Base-by-base conservation (phyloP, 2,888 invertebrate genomes). In the Alcis repandata region DNA sequence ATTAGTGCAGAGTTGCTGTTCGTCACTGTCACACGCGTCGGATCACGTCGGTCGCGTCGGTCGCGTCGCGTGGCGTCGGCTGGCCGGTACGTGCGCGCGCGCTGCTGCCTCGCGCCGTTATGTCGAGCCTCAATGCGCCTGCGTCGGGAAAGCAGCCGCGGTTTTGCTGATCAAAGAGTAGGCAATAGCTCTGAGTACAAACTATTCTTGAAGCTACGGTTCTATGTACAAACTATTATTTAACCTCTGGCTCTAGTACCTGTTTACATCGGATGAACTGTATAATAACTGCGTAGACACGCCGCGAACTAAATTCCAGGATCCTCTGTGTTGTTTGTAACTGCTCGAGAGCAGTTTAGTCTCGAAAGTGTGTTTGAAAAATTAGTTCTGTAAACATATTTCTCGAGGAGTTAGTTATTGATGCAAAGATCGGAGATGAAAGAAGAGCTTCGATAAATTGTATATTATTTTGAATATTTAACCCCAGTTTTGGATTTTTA, bases 21-120 rank as follows among this genome's bases (percentile, higher is more conserved):
- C 36, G 59, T 56, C 71, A 70, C 71, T 70, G 67, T 71, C 77
- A 79, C 81, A 75, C 78, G 77, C 80, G 79, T 72, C 46, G 70
- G 61, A 65, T 72, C 79, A 79, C 78, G 63, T 78, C 79, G 79
- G n/a, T n/a, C n/a, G n/a, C n/a, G n/a, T n/a, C n/a, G 78, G 76
- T 60, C 63, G 74, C 67, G 59, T 49, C 71, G 72, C 67, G 58
- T 67, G 56, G 59, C 51, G 22, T 53, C 56, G 36, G 3, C 17
- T 36, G 7, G 36, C 36, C 41, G 67, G 71, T 65, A 73, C 76
- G 74, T 75, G 72, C 89, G 83, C 85, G 77, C 82, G 80, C 77
- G 67, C 76, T 78, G 83, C 76, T 52, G 71, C 71, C 73, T 83
- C 83, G 85, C 78, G 80, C 91, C 91, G 90, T 90, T 90, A 90